Evolutionary conservation across 2,113 vertebrate species (phyloP).

Genomic region (Heterotilapia buettikoferi): DNA sequence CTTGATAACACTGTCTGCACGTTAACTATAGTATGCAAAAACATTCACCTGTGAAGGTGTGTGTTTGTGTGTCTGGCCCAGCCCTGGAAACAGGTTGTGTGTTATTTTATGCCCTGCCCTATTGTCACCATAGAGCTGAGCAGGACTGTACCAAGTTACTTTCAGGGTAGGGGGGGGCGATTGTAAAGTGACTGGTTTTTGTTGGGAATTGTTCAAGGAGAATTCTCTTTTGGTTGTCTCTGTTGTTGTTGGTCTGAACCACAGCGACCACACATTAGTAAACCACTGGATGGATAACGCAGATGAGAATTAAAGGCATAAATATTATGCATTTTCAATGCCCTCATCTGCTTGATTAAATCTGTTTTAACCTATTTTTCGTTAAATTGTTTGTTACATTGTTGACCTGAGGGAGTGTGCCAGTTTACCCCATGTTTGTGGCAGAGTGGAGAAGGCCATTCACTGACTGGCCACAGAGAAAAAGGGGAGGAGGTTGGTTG

Average conservation of each 20-base stretch:
- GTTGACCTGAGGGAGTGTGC: neutral
- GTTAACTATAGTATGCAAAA: neutral
- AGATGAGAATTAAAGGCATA: neutral
- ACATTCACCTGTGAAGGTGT: constrained; percentile 33
- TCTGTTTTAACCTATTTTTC: neutral
- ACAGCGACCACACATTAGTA: neutral
- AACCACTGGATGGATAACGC: neutral
- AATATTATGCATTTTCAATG: neutral
- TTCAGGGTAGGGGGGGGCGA: rapidly evolving
- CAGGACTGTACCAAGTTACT: constrained; percentile 66
- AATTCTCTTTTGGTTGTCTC: neutral
- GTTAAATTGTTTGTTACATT: neutral
- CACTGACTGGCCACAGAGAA: constrained; percentile 23
- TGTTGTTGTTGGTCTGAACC: constrained; percentile 23
- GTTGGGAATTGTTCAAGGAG: neutral
- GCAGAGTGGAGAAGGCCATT: constrained; percentile 15
- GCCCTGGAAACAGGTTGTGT: constrained; percentile 54
- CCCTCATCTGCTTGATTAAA: neutral
- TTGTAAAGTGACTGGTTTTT: neutral
- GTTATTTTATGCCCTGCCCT: constrained; percentile 45
- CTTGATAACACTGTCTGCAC: neutral
- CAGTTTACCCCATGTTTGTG: neutral
- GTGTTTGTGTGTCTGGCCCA: constrained; percentile 21
- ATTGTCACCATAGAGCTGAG: constrained; percentile 60
- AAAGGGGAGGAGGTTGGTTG: constrained; percentile 41